Conservation (phyloP, 2,113 vertebrate genomes). For the Sapajus apella region DNA sequence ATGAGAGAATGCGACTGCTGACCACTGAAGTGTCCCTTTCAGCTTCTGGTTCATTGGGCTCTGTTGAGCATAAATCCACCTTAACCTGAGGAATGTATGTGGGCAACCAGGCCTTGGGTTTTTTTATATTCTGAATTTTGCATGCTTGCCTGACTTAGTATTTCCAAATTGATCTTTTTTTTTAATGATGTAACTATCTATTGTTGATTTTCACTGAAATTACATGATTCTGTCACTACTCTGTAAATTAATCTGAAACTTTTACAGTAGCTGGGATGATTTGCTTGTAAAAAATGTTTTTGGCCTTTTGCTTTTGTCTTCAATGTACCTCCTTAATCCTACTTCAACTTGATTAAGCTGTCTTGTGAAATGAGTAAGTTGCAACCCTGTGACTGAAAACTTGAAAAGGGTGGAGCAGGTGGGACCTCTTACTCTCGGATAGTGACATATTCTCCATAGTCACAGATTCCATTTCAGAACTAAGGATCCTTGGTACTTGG, state of each 20-base stretch:
- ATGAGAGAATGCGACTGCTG: not conserved
- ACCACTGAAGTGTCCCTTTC: not conserved
- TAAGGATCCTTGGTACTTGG: not conserved
- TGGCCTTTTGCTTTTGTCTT: constrained; percentile 17
- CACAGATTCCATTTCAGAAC: not conserved
- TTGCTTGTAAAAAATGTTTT: constrained; percentile 32
- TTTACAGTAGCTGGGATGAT: constrained; percentile 41
- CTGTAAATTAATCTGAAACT: constrained; percentile 42
- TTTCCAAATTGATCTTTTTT: constrained; percentile 1
- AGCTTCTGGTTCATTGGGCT: not conserved
- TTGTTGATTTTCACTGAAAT: constrained; percentile 38
- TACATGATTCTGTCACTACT: not conserved
- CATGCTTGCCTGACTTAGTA: constrained; percentile 67
- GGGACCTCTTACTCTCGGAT: not conserved
- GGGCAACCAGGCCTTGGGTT: not conserved
- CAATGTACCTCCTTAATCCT: not conserved
- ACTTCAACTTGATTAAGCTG: not conserved
- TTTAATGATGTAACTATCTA: not conserved
- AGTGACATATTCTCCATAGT: not conserved
- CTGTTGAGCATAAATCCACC: not conserved
- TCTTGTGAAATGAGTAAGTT: not conserved
- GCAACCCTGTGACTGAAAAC: not conserved
- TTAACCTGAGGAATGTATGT: not conserved
- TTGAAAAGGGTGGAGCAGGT: not conserved
- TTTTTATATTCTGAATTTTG: constrained; percentile 45